Base-by-base conservation (phyloP, 2,888 invertebrate genomes). In the Cremastinae sp. region DNA sequence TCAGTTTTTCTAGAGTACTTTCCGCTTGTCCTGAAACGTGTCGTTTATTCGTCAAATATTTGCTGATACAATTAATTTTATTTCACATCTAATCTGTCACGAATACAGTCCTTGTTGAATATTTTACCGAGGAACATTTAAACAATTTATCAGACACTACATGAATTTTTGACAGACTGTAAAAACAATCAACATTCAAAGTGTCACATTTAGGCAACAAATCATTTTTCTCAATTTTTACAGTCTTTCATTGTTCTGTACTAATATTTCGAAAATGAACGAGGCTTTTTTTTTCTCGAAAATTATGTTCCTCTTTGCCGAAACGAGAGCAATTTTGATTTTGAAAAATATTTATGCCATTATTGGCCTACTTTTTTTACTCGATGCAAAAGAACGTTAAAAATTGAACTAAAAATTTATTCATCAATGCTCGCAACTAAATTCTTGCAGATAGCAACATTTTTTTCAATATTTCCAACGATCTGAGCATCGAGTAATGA, bases 1-100 rank as follows among this genome's bases (percentile, higher is more conserved):
- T 98, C 51, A 98, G 90, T 89, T 96, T 95, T 90, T 98, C 98
- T 78, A 98, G 93, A 8, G 96, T 94, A 89, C 95, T 96, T 80
- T 98, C 98, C 61, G 93, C 93, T 88, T 95, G 94, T 0, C 94
- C 94, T 91, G 88, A 82, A 75, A 62, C 41, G 68, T 69, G 12
- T 45, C 43, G 43, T 18, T 5, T 16, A 73, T 75, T 14, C 71
- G 75, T 78, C 75, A 74, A 75, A 62, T 51, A 56, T 71, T 71
- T 68, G 71, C n/a, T n/a, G n/a, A n/a, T n/a, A 64, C 49, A 41
- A 34, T 34, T 28, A 49, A 41, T 14, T 78, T 75, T 28, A 54
- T 51, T 69, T 70, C 69, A 12, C 70, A 65, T 62, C 47, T 12
- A 2, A 61, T 65, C 34, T 34, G 22, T 73, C 73, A 76, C 61